phyloP scores from a whole-genome alignment of 2,888 invertebrate species.

The Monopis laevigella region DNA sequence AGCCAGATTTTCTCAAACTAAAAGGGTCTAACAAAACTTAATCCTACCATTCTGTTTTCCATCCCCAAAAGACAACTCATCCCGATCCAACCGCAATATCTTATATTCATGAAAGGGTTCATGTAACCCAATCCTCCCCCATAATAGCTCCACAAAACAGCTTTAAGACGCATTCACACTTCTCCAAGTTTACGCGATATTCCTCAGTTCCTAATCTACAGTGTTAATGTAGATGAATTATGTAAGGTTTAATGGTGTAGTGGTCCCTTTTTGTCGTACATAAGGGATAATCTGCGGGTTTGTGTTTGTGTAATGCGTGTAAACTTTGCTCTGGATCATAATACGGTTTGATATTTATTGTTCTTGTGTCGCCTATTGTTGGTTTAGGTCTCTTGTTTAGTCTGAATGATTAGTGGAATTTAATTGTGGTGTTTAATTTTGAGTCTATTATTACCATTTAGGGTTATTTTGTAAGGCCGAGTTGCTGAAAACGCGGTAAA shows the following conservation, averaged over 20 bases:
- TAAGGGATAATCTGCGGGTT: constrained; percentile 23
- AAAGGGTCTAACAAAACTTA: too few species aligned
- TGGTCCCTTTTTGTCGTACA: constrained; percentile 14
- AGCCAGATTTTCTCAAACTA: too few species aligned
- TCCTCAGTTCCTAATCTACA: constrained; percentile 36
- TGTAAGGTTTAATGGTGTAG: constrained; percentile 22
- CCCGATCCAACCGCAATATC: constrained; percentile 9
- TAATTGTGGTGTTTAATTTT: too few species aligned
- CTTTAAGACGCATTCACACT: constrained; percentile 22
- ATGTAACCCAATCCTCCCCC: constrained; percentile 34
- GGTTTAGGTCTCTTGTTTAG: constrained; percentile 1
- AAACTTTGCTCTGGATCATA: constrained; percentile 2
- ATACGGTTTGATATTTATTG: constrained; percentile 11
- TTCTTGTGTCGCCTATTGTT: constrained; percentile 8
- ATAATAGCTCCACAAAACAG: constrained; percentile 36
- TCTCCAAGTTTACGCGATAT: constrained; percentile 30
- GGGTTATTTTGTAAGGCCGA: too few species aligned
- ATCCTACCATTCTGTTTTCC: too few species aligned
- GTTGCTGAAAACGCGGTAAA: too few species aligned
- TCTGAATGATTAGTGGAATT: too few species aligned
- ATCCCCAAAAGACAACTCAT: constrained; percentile 4
- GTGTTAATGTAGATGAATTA: constrained; percentile 56
- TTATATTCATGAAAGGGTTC: constrained; percentile 47
- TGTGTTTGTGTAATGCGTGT: constrained; percentile 6
- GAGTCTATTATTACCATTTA: too few species aligned